Conservation (phyloP, 2,113 vertebrate genomes). For the Callorhinus ursinus region DNA sequence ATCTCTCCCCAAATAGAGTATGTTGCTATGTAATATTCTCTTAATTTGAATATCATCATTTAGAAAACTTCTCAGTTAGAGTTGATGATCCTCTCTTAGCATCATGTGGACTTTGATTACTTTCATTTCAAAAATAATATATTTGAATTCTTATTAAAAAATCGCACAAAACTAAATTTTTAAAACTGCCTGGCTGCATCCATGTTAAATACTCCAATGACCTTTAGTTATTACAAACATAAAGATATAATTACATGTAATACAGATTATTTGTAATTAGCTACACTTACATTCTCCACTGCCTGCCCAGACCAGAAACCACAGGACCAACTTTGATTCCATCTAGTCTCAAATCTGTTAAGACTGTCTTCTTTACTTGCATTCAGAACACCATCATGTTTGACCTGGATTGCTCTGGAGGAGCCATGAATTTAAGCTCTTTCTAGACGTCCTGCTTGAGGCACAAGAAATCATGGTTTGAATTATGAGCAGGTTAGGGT, state of each 20-base stretch:
- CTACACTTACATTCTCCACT: background rate
- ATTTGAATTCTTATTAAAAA: background rate
- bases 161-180: background rate
- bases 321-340: background rate
- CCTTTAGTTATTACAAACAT: background rate
- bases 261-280: background rate
- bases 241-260: no score
- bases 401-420: background rate
- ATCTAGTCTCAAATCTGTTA: background rate
- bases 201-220: background rate
- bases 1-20: background rate
- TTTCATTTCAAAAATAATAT: constrained; percentile 35
- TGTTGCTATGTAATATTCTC: background rate
- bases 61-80: background rate
- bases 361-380: background rate
- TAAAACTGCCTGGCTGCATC: background rate
- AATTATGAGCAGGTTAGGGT: background rate
- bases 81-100: background rate
- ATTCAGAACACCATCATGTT: background rate
- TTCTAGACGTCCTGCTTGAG: background rate
- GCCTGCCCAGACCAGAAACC: background rate
- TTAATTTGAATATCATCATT: background rate
- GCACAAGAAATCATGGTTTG: background rate
- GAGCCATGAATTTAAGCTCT: background rate
- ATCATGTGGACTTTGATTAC: background rate